These are phyloP conservation scores for Beris chalybata DNA, from an alignment of 2,888 invertebrate genomes.

Conservation along the genomic window DNA sequence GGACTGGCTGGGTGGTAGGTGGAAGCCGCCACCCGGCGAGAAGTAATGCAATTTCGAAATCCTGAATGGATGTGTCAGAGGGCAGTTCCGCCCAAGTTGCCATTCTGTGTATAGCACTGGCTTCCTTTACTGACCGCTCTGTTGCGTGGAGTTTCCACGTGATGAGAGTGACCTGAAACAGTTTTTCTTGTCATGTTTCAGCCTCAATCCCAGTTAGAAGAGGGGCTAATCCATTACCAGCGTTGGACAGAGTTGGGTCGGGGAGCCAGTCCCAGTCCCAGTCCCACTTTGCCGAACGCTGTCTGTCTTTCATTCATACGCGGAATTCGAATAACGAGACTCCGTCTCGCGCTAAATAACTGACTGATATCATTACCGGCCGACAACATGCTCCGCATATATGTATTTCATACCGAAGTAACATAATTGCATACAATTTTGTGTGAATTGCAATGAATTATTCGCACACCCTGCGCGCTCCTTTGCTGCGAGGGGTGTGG, in stretches of 20 bases:
- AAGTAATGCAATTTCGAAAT: slow-evolving; percentile 6
- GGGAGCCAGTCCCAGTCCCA: not conserved
- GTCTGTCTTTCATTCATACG: not conserved
- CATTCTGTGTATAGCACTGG: slow-evolving; percentile 7
- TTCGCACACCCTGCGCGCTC: slow-evolving; percentile 9
- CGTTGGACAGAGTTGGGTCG: not conserved
- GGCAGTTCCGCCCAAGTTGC: not conserved
- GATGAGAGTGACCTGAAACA: slow-evolving; percentile 19
- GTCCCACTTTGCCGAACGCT: too few species aligned
- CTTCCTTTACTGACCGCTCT: slow-evolving; percentile 8
- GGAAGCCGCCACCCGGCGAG: not conserved
- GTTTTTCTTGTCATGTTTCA: slow-evolving; percentile 16
- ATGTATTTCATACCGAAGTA: slow-evolving; percentile 30
- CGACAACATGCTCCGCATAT: slow-evolving; percentile 8
- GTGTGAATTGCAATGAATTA: slow-evolving; percentile 35
- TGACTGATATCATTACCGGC: not conserved
- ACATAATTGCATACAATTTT: slow-evolving; percentile 35
- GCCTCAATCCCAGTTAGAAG: not conserved
- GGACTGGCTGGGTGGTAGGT: too few species aligned
- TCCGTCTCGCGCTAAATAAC: not conserved
- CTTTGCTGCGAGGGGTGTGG: not conserved
- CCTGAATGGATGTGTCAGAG: not conserved
- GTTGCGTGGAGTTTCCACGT: slow-evolving; percentile 10
- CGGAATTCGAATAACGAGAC: not conserved
- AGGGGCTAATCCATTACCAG: slow-evolving; percentile 27